These are phyloP conservation scores for Columbina picui DNA, from an alignment of 2,113 vertebrate genomes.

Conservation along the genomic window DNA sequence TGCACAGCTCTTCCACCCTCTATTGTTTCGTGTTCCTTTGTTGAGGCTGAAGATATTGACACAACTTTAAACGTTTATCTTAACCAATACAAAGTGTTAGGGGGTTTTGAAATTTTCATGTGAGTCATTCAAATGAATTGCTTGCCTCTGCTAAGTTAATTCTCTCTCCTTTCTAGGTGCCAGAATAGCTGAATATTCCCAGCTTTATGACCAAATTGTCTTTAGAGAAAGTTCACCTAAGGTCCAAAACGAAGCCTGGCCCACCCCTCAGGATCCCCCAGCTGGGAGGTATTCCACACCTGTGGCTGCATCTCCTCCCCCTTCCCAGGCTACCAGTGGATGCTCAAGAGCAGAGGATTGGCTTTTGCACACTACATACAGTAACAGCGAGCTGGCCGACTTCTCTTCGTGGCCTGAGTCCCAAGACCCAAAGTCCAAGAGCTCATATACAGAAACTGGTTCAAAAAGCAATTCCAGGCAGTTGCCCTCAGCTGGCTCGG, in stretches of 20 bases:
- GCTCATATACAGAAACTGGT: slow-evolving; percentile 8
- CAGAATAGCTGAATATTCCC: slow-evolving; percentile 96
- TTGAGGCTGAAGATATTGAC: not conserved
- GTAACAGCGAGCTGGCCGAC: slow-evolving; percentile 88
- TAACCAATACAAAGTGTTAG: rapidly evolving
- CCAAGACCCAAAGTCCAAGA: slow-evolving; percentile 69
- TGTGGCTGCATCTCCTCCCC: slow-evolving; percentile 50
- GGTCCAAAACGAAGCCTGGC: slow-evolving; percentile 68
- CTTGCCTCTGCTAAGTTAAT: not conserved
- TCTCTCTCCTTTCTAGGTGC: slow-evolving; percentile 82
- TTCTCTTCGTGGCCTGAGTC: slow-evolving; percentile 78
- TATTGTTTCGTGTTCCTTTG: not conserved
- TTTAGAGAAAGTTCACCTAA: slow-evolving; percentile 83
- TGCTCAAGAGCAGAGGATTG: slow-evolving; percentile 82
- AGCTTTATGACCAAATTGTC: slow-evolving; percentile 94
- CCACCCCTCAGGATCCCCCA: slow-evolving; percentile 56
- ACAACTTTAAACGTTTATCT: not conserved
- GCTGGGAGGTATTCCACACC: slow-evolving; percentile 69
- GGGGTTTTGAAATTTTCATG: not conserved
- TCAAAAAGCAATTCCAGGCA: slow-evolving; percentile 70
- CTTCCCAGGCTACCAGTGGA: slow-evolving; percentile 47
- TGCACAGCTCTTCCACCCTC: not conserved
- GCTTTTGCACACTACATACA: slow-evolving; percentile 89
- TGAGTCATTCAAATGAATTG: not conserved
- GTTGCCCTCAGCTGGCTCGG: slow-evolving; percentile 79